Conservation (phyloP, 2,113 vertebrate species). For the Uria lomvia region DNA sequence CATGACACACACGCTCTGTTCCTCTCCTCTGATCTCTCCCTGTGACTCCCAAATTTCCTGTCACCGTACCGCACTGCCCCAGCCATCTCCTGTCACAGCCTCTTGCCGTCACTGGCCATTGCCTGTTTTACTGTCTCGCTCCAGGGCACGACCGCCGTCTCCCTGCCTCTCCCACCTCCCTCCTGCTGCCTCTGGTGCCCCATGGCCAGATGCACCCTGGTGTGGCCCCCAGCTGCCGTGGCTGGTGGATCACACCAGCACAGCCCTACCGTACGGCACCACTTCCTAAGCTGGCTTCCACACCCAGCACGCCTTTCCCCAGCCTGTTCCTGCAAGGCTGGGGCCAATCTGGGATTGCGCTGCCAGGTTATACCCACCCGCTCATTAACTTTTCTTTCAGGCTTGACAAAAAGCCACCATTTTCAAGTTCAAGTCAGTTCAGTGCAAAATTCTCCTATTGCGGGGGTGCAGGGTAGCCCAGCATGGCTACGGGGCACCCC, state of each 20-base stretch:
- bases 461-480: background rate
- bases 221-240: background rate
- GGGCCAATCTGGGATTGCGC: background rate
- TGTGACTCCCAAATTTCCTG: background rate
- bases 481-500: fast-evolving
- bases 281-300: background rate
- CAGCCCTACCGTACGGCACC: background rate
- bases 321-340: background rate
- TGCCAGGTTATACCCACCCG: background rate
- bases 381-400: background rate
- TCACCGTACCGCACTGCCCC: background rate
- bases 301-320: background rate
- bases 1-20: background rate
- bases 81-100: background rate
- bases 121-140: background rate
- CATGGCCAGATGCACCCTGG: background rate
- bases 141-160: background rate
- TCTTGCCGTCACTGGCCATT: background rate
- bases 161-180: background rate
- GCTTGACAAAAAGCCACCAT: background rate
- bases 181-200: background rate
- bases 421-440: background rate
- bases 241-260: background rate
- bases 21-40: background rate
- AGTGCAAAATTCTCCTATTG: background rate